phyloP scores from a whole-genome alignment of 2,113 vertebrate species.

The Cyprinus carpio region DNA sequence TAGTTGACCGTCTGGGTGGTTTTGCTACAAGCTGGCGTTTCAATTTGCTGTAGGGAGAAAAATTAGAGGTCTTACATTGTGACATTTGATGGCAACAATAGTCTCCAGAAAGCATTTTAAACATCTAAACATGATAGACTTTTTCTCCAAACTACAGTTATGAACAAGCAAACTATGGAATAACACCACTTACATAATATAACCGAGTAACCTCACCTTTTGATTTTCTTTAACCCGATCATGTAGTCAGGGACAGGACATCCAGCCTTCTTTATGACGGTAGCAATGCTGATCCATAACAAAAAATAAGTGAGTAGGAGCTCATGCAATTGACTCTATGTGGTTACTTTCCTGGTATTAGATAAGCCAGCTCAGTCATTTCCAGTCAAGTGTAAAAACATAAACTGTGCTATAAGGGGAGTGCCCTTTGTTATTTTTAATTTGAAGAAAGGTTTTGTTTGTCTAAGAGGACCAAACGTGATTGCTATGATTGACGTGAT shows the following conservation, averaged over 20 bases:
- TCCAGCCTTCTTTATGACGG: conserved; percentile 90
- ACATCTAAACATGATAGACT: background rate
- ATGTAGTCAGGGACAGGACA: conserved; percentile 97
- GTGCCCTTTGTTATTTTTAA: too few relatives aligned
- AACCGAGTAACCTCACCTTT: conserved; percentile 74
- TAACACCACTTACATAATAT: background rate
- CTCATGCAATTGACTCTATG: too few relatives aligned
- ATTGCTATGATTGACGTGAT: too few relatives aligned
- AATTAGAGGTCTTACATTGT: background rate
- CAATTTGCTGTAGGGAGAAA: conserved; percentile 80
- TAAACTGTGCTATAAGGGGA: too few relatives aligned
- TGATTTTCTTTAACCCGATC: conserved; percentile 85
- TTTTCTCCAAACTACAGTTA: background rate
- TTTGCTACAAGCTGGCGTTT: conserved; percentile 89
- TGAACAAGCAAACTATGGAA: background rate
- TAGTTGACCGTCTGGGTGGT: conserved; percentile 84
- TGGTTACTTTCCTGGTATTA: too few relatives aligned
- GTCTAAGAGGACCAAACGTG: too few relatives aligned
- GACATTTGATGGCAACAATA: background rate
- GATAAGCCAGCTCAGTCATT: too few relatives aligned
- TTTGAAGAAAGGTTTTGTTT: too few relatives aligned
- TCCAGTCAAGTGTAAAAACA: too few relatives aligned
- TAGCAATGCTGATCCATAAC: conserved; percentile 81
- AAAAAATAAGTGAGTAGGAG: background rate
- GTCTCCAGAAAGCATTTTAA: background rate